Base-by-base conservation (phyloP, 2,888 invertebrate species). In the Hirudinaria manillensis region DNA sequence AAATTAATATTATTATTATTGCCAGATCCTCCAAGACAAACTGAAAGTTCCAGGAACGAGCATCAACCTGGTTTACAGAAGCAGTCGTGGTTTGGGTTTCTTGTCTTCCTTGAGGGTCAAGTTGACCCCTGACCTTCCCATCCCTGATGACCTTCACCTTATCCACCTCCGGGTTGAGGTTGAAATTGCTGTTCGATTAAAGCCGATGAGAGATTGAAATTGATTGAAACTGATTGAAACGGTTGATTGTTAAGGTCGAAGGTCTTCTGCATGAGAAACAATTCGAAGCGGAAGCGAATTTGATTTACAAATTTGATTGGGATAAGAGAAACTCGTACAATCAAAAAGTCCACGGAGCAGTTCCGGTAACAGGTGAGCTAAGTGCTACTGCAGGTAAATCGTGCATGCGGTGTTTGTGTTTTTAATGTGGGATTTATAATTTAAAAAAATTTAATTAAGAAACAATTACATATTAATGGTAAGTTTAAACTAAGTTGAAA, bases 271-370 rank as follows among this genome's bases (percentile, higher is more conserved):
- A 94, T 85, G 91, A 93, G 21, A 92, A 92, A 85, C 91, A 91
- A 0, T 96, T 98, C 85, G 97, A 97, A 86, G 96, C 98, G 0
- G 96, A 96, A 86, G 93, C 96, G 0, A 93, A 94, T 84, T 87
- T 99, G 77, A 93, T 92, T 73, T 95, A 96, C 86, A 94, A 93
- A 10, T 99, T 96, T 84, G 93, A 95, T 2, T 99, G 99, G 99
- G 95, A 96, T 86, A 93, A 96, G 85, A 89, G 94, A 78, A 98
- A 99, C 85, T 95, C 96, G 65, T 99, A 98, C 87, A 92, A 93
- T 83, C 96, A 97, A 87, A 95, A 94, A 88, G 97, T 98, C 10
- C 97, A 95, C 82, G 98, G 99, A 19, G 93, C 96, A 0, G 94
- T 96, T 0, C 93, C 93, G 0, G 97, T 95, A 0, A 89, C 93